Base-by-base conservation (phyloP, 2,888 invertebrate species). In the Torymus aiolomorphi region DNA sequence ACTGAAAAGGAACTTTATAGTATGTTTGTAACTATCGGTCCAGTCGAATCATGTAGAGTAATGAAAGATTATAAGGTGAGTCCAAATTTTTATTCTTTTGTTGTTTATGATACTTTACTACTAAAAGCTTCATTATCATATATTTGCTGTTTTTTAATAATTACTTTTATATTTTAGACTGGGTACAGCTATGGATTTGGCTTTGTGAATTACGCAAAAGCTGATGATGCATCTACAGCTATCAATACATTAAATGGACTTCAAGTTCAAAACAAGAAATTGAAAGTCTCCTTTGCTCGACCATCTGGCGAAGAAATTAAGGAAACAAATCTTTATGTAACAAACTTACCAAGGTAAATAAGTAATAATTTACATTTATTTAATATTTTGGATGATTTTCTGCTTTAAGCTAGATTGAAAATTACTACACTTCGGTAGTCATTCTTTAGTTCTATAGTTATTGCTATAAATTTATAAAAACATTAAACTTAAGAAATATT, bases 111-210 rank as follows among this genome's bases (percentile, higher is more conserved):
- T 31, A 31, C 5, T 18, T n/a, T 42, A n/a, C 11, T 61, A n/a
- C 49, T 52, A 20, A 14, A 14, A 51, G 63, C 3, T 18, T 65
- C 16, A 24, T 51, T 24, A 62, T 13, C 12, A 16, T 59, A 24
- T 63, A 61, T n/a, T 74, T 70, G 2, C 42, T 42, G 42, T 42
- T 42, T 8, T 42, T 54, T 67, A 18, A 51, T 49, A 52, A 14
- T 67, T 31, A 51, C 51, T 77, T 11, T 65, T 77, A 16, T 13
- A 42, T 42, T 42, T 42, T 42, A 96, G 94, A 97, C 97, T 90
- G 97, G 97, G 69, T 98, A 98, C 92, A 97, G 97, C 91, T 98
- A 96, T 91, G 98, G 98, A 61, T 98, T 97, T 91, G 98, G 97
- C 59, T 98, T 98, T 91, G 97, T 98, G 65, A 97, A 98, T 91